phyloP scores from a whole-genome alignment of 2,888 invertebrate species.

The Hypena proboscidalis region DNA sequence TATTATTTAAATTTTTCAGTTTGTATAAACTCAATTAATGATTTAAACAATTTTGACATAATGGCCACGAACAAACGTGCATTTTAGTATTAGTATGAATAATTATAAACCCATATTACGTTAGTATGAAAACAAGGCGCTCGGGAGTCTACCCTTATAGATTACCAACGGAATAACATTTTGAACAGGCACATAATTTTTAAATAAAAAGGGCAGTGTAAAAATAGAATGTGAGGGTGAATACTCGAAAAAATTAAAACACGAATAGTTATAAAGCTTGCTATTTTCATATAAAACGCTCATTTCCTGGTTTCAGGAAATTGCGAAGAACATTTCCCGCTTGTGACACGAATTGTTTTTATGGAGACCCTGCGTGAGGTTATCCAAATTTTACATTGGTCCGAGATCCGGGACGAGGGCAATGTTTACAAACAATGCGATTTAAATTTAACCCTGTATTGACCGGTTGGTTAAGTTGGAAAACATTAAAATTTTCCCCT shows the following conservation, averaged over 20 bases:
- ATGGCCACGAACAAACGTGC: too few species aligned
- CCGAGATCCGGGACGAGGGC: constrained; percentile 1
- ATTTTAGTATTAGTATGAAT: too few species aligned
- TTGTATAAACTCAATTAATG: too few species aligned
- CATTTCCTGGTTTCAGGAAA: constrained; percentile 20
- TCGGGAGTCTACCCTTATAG: too few species aligned
- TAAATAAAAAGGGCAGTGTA: neutral
- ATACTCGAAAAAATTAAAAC: constrained; percentile 6
- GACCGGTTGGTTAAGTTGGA: constrained; percentile 24
- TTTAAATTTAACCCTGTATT: constrained; percentile 34
- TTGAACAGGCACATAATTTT: constrained; percentile 5
- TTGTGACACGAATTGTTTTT: constrained; percentile 27
- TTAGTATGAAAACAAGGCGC: too few species aligned
- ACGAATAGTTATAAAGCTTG: constrained; percentile 6
- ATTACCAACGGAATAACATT: constrained; percentile 46
- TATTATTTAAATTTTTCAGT: too few species aligned
- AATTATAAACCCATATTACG: too few species aligned
- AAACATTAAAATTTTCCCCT: constrained; percentile 44
- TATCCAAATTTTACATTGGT: constrained; percentile 10
- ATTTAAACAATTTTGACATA: too few species aligned
- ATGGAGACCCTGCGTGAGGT: constrained; percentile 20
- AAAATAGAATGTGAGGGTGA: neutral
- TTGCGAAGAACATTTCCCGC: constrained; percentile 22
- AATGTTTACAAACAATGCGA: constrained; percentile 20
- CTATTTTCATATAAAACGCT: constrained; percentile 21